Evolutionary conservation across 2,113 vertebrate species (phyloP), one percentile per base, ranked within the genome.

Genomic region (Ariopsis seemanni): DNA sequence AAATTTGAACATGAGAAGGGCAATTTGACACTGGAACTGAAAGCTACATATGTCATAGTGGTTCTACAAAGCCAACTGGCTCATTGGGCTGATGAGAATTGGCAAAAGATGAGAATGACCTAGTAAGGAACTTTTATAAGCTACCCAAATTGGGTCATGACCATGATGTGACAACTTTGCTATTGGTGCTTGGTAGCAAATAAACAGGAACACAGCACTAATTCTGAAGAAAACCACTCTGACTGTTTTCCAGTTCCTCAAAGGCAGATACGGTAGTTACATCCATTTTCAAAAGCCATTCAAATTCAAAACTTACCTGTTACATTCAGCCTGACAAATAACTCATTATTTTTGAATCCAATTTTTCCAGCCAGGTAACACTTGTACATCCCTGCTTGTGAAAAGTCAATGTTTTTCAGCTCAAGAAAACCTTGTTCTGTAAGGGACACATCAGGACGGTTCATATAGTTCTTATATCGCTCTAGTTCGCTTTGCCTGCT

Each of bases 381-480:
- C 53, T 89, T 84, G 2, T 94, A 95, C 4, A 0, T 82, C 11
- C 93, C 94, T 0, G 93, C 88, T 71, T 95, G 91, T 7, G 72
- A 30, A 14, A 89, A 89, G 1, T 0, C 88, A 27, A 92, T 91
- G 0, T 14, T 30, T 11, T 0, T 6, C 1, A 95, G 87, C 1
- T 91, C 1, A 2, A 95, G 83, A 53, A 71, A 78, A 3, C 63
- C 17, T 10, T 86, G 25, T 3, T 55, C 7, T 52, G 80, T 83
- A 25, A 89, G 50, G 3, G 9, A 20, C 2, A 65, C 53, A 80
- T 80, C 88, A 34, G 27, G 14, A 12, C 52, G 79, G 30, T 57
- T 34, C 3, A 7, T 4, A 60, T 79, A 86, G 25, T 48, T 65
- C 30, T 58, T 3, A 74, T 87, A 87, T 34, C 17, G 42, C 4